Conservation (phyloP, 2,888 invertebrate species). For the Drosophila nr. perissopoda region DNA sequence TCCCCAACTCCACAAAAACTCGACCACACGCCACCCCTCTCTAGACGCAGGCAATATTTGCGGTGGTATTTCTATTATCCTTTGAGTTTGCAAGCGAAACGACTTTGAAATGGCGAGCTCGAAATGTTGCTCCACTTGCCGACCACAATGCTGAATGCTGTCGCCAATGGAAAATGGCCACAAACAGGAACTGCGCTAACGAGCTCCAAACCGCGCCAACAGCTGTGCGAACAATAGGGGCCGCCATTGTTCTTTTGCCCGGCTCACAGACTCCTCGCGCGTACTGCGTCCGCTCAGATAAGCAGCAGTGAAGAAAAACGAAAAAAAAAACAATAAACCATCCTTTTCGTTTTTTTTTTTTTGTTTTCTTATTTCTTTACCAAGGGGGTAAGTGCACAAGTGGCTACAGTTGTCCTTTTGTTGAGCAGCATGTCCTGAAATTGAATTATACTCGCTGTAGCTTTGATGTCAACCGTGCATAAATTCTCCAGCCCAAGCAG, state of each 20-base stretch:
- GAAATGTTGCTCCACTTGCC: constrained; percentile 52
- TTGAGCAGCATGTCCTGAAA: constrained; percentile 19
- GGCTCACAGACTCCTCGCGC: neutral
- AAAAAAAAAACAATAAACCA: neutral
- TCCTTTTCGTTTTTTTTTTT: constrained; percentile 4
- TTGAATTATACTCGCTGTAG: constrained; percentile 40
- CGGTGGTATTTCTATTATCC: constrained; percentile 69
- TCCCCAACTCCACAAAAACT: neutral
- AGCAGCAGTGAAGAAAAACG: constrained; percentile 27
- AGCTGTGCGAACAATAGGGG: constrained; percentile 65
- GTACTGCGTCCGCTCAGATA: constrained; percentile 33
- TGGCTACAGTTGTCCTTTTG: constrained; percentile 42
- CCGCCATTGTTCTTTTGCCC: constrained; percentile 32
- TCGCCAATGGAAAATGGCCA: constrained; percentile 15
- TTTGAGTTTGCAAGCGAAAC: constrained; percentile 52
- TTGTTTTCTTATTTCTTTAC: neutral
- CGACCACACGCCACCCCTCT: neutral
- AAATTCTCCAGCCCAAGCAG: constrained; percentile 24
- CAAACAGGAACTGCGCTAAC: constrained; percentile 54
- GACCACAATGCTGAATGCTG: constrained; percentile 35
- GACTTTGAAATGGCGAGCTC: constrained; percentile 57
- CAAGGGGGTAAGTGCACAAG: constrained; percentile 26
- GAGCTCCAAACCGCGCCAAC: constrained; percentile 70
- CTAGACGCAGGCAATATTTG: constrained; percentile 55
- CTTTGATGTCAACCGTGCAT: constrained; percentile 40